Conservation (phyloP, 2,888 invertebrate genomes). For the Oxystoma pomonae region DNA sequence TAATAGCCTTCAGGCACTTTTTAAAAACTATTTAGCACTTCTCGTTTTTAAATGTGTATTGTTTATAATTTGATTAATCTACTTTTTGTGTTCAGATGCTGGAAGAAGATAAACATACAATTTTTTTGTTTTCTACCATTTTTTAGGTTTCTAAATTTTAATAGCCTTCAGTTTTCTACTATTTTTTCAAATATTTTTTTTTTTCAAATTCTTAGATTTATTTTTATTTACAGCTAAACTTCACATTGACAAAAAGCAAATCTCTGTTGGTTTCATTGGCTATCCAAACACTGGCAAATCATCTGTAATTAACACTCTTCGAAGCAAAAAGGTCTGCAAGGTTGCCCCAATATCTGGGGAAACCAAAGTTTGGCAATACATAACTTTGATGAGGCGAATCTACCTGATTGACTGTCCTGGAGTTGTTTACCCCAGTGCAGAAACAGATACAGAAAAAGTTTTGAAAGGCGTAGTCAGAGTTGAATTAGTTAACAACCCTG, state of each 20-base stretch:
- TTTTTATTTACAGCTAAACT: constrained; percentile 57
- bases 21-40: too few relatives aligned
- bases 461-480: constrained; percentile 97
- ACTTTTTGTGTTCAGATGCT: too few relatives aligned
- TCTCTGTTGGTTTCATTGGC: constrained; percentile 97
- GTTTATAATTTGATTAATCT: too few relatives aligned
- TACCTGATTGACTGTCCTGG: constrained; percentile 99
- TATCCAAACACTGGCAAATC: constrained; percentile 99
- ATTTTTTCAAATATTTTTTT: not conserved
- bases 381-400: constrained; percentile 94
- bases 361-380: constrained; percentile 99
- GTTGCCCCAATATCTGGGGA: constrained; percentile 98
- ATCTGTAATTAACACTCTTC: constrained; percentile 93
- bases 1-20: too few relatives aligned
- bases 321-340: constrained; percentile 97
- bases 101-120: too few relatives aligned
- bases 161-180: too few relatives aligned
- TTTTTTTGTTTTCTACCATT: too few relatives aligned
- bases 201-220: not conserved
- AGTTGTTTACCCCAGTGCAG: constrained; percentile 94
- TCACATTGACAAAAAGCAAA: constrained; percentile 96
- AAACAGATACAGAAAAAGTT: constrained; percentile 92
- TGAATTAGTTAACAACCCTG: constrained; percentile 89
- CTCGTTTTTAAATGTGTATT: too few relatives aligned
- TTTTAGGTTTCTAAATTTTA: too few relatives aligned